Base-by-base conservation (phyloP, 2,888 invertebrate species). In the Eretmocerus hayati region DNA sequence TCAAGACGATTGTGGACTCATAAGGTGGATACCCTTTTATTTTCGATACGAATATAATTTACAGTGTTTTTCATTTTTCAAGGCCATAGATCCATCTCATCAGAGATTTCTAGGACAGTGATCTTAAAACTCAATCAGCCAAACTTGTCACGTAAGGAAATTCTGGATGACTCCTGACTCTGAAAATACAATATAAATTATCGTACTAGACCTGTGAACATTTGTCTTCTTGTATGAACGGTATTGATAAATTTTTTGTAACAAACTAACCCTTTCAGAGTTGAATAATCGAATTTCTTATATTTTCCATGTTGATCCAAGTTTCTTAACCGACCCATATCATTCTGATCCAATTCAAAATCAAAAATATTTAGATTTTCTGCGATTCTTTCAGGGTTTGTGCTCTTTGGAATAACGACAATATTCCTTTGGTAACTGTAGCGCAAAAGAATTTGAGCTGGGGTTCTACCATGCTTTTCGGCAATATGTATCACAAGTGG, bases 371-470 rank as follows among this genome's bases (percentile, higher is more conserved):
- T 71, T 41, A 84, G 77, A 62, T 90, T 90, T 61, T 82, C 77
- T 71, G 78, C 76, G 20, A 90, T 77, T 60, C 88, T 75, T 5
- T 76, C 66, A 2, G 81, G 78, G 61, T 81, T 85, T 2, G 80
- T 77, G 66, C 87, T 88, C 71, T 88, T 89, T 18, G 89, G 88
- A 62, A 90, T 86, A 8, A 85, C 84, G 30, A 80, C 75, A 31
- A 87, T 72, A 30, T 78, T 78, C 57, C 81, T 77, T 62, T 84
- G 83, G 1, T 85, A 71, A 39, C 85, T 71, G 62, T 82, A 85
- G 54, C 81, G 75, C 13, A 90, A 72, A 35, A 87, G 68, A 42
- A 87, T 74, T 73, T 89, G 88, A 9, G 83, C 87, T 0, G 83
- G 70, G 4, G 81, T 76, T 67, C 81, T 85, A 0, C 73, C 72